Evolutionary conservation across 2,888 invertebrate genomes (phyloP).

Genomic region (Notodonta ziczac): DNA sequence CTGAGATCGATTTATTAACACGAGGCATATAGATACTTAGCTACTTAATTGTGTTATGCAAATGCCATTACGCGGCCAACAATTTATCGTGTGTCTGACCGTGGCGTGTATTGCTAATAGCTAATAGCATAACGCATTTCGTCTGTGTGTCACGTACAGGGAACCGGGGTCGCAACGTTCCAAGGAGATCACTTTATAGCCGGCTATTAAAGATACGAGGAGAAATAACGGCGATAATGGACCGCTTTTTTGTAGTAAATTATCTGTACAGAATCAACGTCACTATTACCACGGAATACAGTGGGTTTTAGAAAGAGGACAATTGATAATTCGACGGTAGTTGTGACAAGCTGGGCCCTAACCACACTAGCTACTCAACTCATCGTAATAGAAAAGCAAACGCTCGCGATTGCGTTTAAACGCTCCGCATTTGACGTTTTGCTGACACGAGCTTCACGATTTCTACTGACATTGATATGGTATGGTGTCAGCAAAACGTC

Average conservation of each 20-base stretch:
- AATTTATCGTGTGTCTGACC: not conserved
- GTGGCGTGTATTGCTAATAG: slow-evolving; percentile 3
- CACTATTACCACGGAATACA: not conserved
- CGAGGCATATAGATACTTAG: not conserved
- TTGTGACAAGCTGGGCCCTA: no score
- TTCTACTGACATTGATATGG: no score
- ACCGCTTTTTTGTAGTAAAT: not conserved
- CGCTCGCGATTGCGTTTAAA: no score
- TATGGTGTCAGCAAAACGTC: no score
- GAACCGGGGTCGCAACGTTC: not conserved
- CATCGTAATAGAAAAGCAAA: no score
- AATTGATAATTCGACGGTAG: no score
- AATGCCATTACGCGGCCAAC: not conserved
- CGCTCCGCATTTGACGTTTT: no score
- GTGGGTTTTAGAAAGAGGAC: not conserved
- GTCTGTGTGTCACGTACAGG: slow-evolving; percentile 5
- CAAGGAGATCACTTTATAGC: slow-evolving; percentile 5
- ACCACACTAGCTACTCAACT: no score
- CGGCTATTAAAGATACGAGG: not conserved
- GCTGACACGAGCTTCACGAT: no score
- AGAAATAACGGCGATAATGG: not conserved
- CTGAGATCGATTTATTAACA: no score
- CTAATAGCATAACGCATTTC: slow-evolving; percentile 1
- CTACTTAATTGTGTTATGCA: not conserved
- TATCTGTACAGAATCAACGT: not conserved